phyloP scores from a whole-genome alignment of 2,888 invertebrate genomes.

The Heliconius charithonia region DNA sequence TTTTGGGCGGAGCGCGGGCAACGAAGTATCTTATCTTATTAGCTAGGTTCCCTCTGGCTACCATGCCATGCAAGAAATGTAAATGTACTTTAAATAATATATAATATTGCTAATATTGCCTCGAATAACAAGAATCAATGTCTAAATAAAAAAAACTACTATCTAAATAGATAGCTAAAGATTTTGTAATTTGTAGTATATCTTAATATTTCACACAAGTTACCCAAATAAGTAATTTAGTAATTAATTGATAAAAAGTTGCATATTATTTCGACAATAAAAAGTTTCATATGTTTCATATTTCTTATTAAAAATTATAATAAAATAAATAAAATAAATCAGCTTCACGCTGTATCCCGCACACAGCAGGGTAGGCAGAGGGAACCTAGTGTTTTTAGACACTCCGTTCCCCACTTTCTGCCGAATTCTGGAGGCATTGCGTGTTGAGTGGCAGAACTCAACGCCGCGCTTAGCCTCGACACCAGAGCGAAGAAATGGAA shows the following conservation, averaged over 20 bases:
- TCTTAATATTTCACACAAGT: conserved; percentile 10
- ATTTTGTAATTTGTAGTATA: not conserved
- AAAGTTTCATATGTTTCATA: not conserved
- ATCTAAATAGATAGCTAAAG: not conserved
- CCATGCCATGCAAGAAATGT: not conserved
- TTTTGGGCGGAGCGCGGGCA: too few species aligned
- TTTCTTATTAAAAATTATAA: too few species aligned
- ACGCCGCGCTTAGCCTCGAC: too few species aligned
- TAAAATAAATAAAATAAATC: not conserved
- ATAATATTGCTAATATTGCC: not conserved
- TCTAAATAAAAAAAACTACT: conserved; percentile 5
- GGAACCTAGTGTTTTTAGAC: too few species aligned
- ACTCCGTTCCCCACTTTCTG: too few species aligned
- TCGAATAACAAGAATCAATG: too few species aligned
- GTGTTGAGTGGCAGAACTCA: too few species aligned
- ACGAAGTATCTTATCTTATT: not conserved
- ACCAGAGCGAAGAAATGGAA: too few species aligned
- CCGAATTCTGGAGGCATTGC: too few species aligned
- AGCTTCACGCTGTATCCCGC: not conserved
- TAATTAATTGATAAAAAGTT: conserved; percentile 7
- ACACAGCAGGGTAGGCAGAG: not conserved
- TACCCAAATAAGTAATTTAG: conserved; percentile 16
- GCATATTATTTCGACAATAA: conserved; percentile 4
- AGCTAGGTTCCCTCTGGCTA: not conserved
- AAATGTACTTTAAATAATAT: not conserved